These are phyloP conservation scores for Colinus virginianus DNA, from an alignment of 2,113 vertebrate species.

Conservation along the genomic window DNA sequence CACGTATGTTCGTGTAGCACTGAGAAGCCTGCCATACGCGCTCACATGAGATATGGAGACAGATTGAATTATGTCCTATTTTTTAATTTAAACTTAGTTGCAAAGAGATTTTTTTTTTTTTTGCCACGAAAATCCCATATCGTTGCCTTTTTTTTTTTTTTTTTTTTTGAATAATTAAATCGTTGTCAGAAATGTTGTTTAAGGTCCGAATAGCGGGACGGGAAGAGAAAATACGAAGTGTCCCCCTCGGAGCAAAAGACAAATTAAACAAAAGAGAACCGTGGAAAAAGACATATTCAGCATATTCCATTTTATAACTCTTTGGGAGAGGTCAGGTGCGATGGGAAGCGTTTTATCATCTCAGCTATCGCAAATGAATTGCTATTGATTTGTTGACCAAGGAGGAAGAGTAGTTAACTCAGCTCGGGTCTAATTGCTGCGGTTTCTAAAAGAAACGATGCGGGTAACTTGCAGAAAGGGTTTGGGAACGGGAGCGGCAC, in stretches of 20 bases:
- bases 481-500: background rate
- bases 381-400: slow-evolving; percentile 54
- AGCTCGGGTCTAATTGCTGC: slow-evolving; percentile 43
- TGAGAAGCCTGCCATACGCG: no score
- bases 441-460: slow-evolving; percentile 10
- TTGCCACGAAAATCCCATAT: background rate
- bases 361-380: slow-evolving; percentile 60
- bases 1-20: background rate
- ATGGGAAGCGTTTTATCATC: slow-evolving; percentile 32
- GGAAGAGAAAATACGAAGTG: background rate
- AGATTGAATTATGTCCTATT: background rate
- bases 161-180: background rate
- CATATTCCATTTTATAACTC: background rate
- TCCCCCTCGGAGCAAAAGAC: background rate
- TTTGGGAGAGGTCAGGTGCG: slow-evolving; percentile 16
- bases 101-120: background rate
- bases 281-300: background rate
- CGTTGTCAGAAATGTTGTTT: background rate
- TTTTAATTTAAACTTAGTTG: background rate
- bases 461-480: background rate
- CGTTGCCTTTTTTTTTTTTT: background rate
- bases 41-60: background rate
- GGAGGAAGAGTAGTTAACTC: slow-evolving; percentile 42
- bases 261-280: background rate
- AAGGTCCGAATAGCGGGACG: background rate